Percentiles rank a stretch among this genome's conserved stretches.
Conservation (phyloP, 2,113 vertebrate species). For the Cairina moschata region DNA sequence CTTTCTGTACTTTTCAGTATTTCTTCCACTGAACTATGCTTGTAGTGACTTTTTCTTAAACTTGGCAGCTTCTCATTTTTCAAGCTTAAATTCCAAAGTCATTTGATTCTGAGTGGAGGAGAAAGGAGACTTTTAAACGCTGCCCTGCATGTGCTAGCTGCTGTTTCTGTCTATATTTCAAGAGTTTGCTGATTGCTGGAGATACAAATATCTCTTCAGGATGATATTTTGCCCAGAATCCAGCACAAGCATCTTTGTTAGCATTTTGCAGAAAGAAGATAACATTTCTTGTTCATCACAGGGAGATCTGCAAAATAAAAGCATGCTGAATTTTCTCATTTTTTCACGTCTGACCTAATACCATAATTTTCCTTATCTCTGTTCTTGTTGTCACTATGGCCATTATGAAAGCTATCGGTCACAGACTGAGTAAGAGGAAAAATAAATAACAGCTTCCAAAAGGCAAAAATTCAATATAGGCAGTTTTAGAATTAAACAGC, state of each 20-base stretch:
- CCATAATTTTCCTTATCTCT: not conserved
- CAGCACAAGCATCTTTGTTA: not conserved
- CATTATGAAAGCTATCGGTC: not conserved
- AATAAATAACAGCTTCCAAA: constrained; percentile 22
- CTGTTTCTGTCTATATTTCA: not conserved
- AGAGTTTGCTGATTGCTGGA: not conserved
- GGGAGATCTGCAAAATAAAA: not conserved
- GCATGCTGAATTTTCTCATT: not conserved
- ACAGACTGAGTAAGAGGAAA: not conserved
- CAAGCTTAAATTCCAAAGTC: not conserved
- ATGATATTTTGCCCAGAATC: not conserved
- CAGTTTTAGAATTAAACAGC: not conserved
- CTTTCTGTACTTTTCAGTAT: not conserved
- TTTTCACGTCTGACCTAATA: not conserved
- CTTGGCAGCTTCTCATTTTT: not conserved
- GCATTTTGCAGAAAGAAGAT: not conserved
- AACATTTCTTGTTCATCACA: not conserved
- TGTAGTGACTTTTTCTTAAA: not conserved
- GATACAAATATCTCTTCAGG: not conserved
- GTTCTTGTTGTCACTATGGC: not conserved
- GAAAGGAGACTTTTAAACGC: not conserved
- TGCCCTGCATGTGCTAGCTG: not conserved
- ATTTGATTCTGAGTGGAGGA: not conserved
- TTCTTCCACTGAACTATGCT: not conserved
- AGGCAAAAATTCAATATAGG: not conserved